These are phyloP conservation scores for Catostylus mosaicus DNA, from an alignment of 30 jellyfish, hydroid and myxozoan genomes.

Conservation along the genomic window DNA sequence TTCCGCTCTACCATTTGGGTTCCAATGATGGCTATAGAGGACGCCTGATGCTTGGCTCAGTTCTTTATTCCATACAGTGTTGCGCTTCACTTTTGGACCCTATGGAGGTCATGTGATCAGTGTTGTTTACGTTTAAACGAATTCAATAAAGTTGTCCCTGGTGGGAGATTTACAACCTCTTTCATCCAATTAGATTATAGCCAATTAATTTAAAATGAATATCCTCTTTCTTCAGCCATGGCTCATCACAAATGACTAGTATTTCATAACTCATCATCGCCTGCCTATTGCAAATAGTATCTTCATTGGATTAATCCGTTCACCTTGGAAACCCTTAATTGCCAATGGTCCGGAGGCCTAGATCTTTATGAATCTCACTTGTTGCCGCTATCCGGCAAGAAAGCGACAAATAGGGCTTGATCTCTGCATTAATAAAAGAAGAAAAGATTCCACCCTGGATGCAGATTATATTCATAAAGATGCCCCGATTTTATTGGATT, in stretches of 20 bases:
- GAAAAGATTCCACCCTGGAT: conserved; percentile 41
- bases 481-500: conserved; percentile 24
- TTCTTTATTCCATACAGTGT: no score
- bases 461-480: conserved; percentile 35
- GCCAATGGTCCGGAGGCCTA: background rate
- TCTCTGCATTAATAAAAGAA: conserved; percentile 18
- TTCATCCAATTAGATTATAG: conserved; percentile 11
- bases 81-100: no score
- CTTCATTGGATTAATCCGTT: conserved; percentile 23
- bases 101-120: no score
- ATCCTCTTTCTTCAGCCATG: background rate
- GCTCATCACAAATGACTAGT: conserved; percentile 1
- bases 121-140: no score
- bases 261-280: conserved; percentile 17
- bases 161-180: background rate
- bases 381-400: conserved; percentile 7
- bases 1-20: no score
- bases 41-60: no score
- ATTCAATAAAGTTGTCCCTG: background rate
- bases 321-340: conserved; percentile 6
- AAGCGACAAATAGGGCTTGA: conserved; percentile 2
- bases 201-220: conserved; percentile 13
- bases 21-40: no score
- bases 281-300: background rate
- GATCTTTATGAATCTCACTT: conserved; percentile 9